Evolutionary conservation across 2,113 vertebrate genomes (phyloP).

Genomic region (Notarius lentiginosus): DNA sequence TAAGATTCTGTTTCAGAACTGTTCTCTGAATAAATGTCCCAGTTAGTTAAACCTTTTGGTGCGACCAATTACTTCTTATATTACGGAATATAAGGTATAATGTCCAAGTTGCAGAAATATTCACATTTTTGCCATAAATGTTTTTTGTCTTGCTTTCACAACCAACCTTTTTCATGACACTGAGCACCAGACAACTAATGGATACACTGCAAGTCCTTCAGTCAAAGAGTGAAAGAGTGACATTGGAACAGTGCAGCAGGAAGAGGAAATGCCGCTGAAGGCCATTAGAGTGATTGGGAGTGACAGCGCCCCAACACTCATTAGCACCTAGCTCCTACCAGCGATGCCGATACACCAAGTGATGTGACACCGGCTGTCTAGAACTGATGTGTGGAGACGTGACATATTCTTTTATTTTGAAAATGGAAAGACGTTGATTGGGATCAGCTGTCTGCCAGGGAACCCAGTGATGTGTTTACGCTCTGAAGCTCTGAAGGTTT

Average conservation of each 20-base stretch:
- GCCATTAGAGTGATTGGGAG: constrained; percentile 13
- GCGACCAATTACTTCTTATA: background rate
- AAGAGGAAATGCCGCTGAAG: background rate
- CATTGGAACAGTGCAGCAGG: background rate
- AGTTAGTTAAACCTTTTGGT: background rate
- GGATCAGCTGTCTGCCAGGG: background rate
- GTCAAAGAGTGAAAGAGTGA: background rate
- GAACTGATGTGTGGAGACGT: background rate
- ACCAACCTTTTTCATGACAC: background rate
- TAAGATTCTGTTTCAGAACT: background rate
- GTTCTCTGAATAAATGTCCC: background rate
- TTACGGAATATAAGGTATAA: background rate
- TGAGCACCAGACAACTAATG: background rate
- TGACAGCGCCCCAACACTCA: constrained; percentile 14
- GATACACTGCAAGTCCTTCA: background rate
- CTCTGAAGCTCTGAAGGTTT: background rate
- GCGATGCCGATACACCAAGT: background rate
- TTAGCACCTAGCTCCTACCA: background rate
- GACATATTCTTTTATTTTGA: constrained; percentile 16
- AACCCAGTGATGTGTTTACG: background rate
- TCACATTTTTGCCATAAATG: background rate
- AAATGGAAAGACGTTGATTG: background rate
- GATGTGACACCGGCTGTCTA: background rate
- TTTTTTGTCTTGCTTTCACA: background rate
- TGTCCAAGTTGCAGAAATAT: background rate